Evolutionary conservation across 2,888 invertebrate species (phyloP), one percentile per base, ranked within the genome.

Genomic region (Seira ritae): DNA sequence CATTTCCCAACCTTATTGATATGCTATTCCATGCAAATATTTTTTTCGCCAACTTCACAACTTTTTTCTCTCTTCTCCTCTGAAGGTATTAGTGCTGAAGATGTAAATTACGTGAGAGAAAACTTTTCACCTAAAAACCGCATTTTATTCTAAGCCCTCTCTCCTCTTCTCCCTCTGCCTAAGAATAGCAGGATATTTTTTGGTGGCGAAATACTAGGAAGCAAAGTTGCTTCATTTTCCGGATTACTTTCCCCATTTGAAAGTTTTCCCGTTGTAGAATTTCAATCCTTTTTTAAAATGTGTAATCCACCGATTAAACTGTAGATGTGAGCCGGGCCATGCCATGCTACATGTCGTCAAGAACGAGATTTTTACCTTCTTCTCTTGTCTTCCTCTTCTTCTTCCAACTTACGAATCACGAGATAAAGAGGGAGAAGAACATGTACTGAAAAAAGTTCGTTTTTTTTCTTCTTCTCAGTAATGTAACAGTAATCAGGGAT

Each of bases 311-410:
- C 71, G 71, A 79, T 72, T 79, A 78, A 70, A 70, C 37, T 4
- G 78, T 71, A 79, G 72, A 72, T 79, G 79, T 79, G 66, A 66
- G 75, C 65, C 75, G n/a, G n/a, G n/a, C n/a, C n/a, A n/a, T n/a
- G n/a, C n/a, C n/a, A n/a, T n/a, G n/a, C n/a, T n/a, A n/a, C n/a
- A 75, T 75, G 74, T 20, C 42, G 42, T 42, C 42, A 42, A 42
- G 42, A 42, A 8, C 42, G 42, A 42, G 42, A 42, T 42, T 42
- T 42, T 42, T 8, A 12, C n/a, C n/a, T 42, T 42, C 42, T 42
- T 42, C 17, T 22, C 31, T 73, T 65, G 73, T 62, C 55, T 20
- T 66, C 4, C n/a, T n/a, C n/a, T n/a, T n/a, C n/a, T n/a, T 42
- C 42, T 42, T 42, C 42, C 42, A 6, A 42, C 42, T 42, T 12